Evolutionary conservation across 2,113 vertebrate species (phyloP).

Genomic region (Ascaphus truei): DNA sequence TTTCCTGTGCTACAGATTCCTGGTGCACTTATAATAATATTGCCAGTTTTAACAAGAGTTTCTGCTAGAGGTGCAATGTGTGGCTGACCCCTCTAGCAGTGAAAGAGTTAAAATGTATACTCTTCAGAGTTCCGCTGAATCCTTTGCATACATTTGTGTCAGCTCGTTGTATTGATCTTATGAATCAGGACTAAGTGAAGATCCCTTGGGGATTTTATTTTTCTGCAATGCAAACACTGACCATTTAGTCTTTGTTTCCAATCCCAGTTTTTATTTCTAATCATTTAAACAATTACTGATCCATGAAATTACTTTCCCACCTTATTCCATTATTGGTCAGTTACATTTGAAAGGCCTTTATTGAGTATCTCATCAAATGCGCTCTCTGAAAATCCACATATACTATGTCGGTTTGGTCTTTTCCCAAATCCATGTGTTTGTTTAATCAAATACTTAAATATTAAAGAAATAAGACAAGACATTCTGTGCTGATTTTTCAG

Average conservation of each 20-base stretch:
- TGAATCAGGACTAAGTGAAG: background rate
- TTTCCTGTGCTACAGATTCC: too few species aligned
- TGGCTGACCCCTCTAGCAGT: too few species aligned
- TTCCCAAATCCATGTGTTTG: background rate
- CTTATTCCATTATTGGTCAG: background rate
- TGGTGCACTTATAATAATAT: too few species aligned
- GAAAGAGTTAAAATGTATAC: too few species aligned
- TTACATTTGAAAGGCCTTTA: background rate
- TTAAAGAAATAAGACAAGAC: background rate
- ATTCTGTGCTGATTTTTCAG: background rate
- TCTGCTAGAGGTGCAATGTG: too few species aligned
- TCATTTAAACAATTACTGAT: conserved; percentile 4
- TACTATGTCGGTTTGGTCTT: background rate
- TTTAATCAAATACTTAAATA: too few species aligned
- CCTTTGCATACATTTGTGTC: background rate
- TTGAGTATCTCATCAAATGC: background rate
- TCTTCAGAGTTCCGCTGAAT: background rate
- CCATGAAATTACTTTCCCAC: conserved; percentile 24
- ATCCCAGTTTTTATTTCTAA: conserved; percentile 5
- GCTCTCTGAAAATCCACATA: background rate
- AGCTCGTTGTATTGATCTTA: background rate
- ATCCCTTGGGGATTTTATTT: background rate
- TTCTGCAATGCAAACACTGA: background rate
- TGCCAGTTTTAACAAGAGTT: too few species aligned
- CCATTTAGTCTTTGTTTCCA: background rate